Evolutionary conservation across 2,113 vertebrate species (phyloP).

Genomic region (Panthera uncia): DNA sequence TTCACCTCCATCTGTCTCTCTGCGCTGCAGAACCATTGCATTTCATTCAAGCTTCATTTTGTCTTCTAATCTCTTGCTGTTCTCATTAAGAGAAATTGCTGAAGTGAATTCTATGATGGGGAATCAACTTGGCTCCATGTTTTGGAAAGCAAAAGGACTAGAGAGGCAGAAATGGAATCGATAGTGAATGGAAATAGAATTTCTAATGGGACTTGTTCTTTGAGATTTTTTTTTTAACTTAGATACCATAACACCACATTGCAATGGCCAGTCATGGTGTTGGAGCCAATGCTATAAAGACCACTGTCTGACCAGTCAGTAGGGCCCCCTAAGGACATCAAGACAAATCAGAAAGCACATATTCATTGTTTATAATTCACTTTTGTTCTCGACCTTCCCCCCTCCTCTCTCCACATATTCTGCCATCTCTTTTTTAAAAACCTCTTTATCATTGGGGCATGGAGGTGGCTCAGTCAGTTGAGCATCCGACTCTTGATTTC

Average conservation of each 20-base stretch:
- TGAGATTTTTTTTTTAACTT: not conserved
- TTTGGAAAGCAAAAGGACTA: not conserved
- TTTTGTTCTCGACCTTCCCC: not conserved
- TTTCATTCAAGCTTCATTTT: not conserved
- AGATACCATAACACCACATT: accelerated
- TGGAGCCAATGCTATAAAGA: accelerated
- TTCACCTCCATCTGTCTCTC: not conserved
- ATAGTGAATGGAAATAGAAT: not conserved
- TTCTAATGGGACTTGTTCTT: not conserved
- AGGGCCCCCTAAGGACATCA: accelerated
- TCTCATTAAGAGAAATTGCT: not conserved
- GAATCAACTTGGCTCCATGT: not conserved
- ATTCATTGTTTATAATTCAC: not conserved
- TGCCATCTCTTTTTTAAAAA: not conserved
- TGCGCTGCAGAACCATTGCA: accelerated
- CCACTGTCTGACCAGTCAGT: too few relatives aligned
- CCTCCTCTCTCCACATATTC: accelerated
- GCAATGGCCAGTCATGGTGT: accelerated
- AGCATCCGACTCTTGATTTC: too few relatives aligned
- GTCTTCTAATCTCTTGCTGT: too few relatives aligned
- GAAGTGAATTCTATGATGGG: accelerated
- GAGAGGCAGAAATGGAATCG: not conserved
- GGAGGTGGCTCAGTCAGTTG: too few relatives aligned
- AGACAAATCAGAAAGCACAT: not conserved
- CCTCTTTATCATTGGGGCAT: not conserved